phyloP scores from a whole-genome alignment of 2,113 vertebrate species.

The Bothrops jararaca region DNA sequence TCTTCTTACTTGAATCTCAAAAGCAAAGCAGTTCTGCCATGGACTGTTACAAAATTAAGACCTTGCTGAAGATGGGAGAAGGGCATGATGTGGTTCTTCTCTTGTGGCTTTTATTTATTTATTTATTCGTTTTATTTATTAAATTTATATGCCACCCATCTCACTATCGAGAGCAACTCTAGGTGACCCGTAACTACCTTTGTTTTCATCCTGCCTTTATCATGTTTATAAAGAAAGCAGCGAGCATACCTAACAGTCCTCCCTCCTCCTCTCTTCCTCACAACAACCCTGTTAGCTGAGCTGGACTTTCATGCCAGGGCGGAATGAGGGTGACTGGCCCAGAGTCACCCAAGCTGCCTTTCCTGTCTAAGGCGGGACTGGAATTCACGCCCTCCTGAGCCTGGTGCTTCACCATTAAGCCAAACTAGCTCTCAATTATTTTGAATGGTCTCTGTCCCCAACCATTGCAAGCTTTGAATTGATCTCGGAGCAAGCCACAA shows the following conservation, averaged over 20 bases:
- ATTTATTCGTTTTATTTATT: not conserved
- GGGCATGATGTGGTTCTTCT: constrained; percentile 11
- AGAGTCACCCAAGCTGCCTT: not conserved
- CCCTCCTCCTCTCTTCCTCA: not conserved
- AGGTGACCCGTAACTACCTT: not conserved
- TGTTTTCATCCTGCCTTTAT: not conserved
- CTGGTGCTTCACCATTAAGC: not conserved
- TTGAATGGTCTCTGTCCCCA: constrained; percentile 2
- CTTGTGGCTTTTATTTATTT: constrained; percentile 15
- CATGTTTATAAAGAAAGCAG: not conserved
- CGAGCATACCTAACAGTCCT: not conserved
- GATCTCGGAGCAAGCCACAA: not conserved
- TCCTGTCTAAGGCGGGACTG: not conserved
- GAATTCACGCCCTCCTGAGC: not conserved
- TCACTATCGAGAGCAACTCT: not conserved
- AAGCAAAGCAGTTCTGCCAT: not conserved
- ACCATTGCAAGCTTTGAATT: not conserved
- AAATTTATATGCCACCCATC: not conserved
- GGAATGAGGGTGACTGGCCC: not conserved
- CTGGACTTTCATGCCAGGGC: not conserved
- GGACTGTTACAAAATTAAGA: not conserved
- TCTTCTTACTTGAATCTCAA: constrained; percentile 13
- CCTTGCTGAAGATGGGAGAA: not conserved
- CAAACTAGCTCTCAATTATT: not conserved
- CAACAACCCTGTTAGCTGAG: not conserved